These are phyloP conservation scores for Salvelinus fontinalis DNA, from an alignment of 2,113 vertebrate genomes.

Conservation along the genomic window DNA sequence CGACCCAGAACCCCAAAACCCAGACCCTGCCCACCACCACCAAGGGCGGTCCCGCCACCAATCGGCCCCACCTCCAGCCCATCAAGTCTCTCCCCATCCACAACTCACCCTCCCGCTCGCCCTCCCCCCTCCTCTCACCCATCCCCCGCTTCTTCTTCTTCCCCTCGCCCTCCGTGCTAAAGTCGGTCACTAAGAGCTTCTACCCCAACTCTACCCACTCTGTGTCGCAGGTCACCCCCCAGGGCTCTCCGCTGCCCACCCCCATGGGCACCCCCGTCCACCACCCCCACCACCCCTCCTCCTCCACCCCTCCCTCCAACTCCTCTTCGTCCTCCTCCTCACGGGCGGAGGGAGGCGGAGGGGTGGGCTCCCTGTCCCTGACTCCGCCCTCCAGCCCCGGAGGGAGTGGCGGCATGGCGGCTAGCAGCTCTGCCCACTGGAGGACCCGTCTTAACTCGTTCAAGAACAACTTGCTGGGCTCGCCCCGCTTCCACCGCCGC, in stretches of 20 bases:
- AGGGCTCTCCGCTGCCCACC: slow-evolving; percentile 87
- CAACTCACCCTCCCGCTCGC: slow-evolving; percentile 76
- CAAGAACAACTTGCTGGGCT: slow-evolving; percentile 91
- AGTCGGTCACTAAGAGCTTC: slow-evolving; percentile 79
- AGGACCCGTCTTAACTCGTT: slow-evolving; percentile 91
- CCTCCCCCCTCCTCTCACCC: slow-evolving; percentile 78
- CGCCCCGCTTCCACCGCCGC: slow-evolving; percentile 89
- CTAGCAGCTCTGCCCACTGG: slow-evolving; percentile 83
- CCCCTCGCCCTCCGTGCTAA: slow-evolving; percentile 82
- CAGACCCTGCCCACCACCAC: slow-evolving; percentile 88
- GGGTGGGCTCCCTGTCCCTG: slow-evolving; percentile 75
- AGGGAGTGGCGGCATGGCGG: slow-evolving; percentile 82
- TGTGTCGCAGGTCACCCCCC: slow-evolving; percentile 85
- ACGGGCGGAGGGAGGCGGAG: slow-evolving; percentile 75
- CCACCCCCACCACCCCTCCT: slow-evolving; percentile 77
- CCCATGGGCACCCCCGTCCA: slow-evolving; percentile 84
- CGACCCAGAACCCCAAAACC: slow-evolving; percentile 78
- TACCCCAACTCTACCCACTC: slow-evolving; percentile 80
- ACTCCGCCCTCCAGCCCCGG: slow-evolving; percentile 90
- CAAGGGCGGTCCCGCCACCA: slow-evolving; percentile 74
- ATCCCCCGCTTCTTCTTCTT: slow-evolving; percentile 79
- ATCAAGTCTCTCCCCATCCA: slow-evolving; percentile 84
- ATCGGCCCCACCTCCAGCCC: slow-evolving; percentile 82
- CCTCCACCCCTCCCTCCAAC: slow-evolving; percentile 78
- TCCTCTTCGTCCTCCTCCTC: slow-evolving; percentile 80